These are phyloP conservation scores for Tetanocera ferruginea DNA, from an alignment of 2,888 invertebrate genomes.

Conservation along the genomic window DNA sequence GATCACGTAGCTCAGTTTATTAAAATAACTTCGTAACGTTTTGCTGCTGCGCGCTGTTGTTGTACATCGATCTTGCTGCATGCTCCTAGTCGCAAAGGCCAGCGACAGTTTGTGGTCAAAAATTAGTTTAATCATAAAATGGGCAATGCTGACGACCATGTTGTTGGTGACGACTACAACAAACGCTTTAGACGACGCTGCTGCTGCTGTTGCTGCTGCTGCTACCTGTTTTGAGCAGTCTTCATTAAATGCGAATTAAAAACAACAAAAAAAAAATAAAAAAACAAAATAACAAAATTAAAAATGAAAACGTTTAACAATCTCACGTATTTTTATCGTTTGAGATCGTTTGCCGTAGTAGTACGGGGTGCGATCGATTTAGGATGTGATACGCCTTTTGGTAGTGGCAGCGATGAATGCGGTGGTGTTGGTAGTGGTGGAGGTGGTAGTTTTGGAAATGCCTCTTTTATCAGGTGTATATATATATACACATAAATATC, in stretches of 20 bases:
- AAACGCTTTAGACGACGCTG: neutral
- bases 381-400: conserved; percentile 31
- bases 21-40: conserved; percentile 68
- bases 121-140: conserved; percentile 66
- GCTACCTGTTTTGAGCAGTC: conserved; percentile 44
- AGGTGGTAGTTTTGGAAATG: neutral
- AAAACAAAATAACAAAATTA: conserved; percentile 24
- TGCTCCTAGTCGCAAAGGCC: conserved; percentile 44
- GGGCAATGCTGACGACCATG: conserved; percentile 50
- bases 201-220: conserved; percentile 24
- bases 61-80: conserved; percentile 31
- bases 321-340: conserved; percentile 65
- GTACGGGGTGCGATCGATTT: conserved; percentile 36
- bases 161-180: conserved; percentile 44
- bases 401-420: neutral
- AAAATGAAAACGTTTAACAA: conserved; percentile 59
- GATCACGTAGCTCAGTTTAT: conserved; percentile 70
- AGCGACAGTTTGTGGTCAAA: conserved; percentile 35
- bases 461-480: conserved; percentile 44
- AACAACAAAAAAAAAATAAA: conserved; percentile 32
- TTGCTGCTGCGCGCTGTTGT: conserved; percentile 6
- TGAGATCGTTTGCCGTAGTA: conserved; percentile 39
- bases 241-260: conserved; percentile 32
- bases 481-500: too few species aligned
- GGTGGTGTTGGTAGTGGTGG: conserved; percentile 4